Percentiles rank a stretch among this genome's conserved stretches.
Conservation (phyloP, 2,888 invertebrate species). For the Agonopterix alstromeriana region DNA sequence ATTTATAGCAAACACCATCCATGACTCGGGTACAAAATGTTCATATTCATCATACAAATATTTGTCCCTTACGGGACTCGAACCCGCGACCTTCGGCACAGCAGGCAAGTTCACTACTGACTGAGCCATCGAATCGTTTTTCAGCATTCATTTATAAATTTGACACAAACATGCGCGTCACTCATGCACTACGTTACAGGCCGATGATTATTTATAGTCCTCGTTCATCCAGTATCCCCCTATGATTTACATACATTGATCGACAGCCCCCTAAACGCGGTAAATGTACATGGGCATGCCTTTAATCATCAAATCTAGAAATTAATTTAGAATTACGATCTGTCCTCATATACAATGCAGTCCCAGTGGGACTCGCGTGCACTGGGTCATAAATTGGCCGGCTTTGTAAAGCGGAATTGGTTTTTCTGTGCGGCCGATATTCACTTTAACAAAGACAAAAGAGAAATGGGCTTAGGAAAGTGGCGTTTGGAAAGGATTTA, state of each 20-base stretch:
- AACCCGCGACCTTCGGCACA: too few species aligned
- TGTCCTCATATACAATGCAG: constrained; percentile 14
- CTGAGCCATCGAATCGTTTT: too few species aligned
- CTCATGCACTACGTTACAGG: too few species aligned
- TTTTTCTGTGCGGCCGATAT: constrained; percentile 48
- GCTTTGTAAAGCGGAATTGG: constrained; percentile 57
- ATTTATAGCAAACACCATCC: too few species aligned
- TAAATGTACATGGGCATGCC: background rate
- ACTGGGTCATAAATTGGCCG: constrained; percentile 51
- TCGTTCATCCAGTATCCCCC: background rate
- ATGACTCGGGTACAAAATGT: too few species aligned
- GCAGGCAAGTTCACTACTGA: too few species aligned
- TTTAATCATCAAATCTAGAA: constrained; percentile 4
- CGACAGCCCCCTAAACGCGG: too few species aligned
- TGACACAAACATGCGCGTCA: background rate
- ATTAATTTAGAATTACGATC: constrained; percentile 13
- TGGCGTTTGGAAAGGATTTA: constrained; percentile 5
- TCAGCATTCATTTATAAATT: too few species aligned
- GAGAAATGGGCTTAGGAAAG: constrained; percentile 23
- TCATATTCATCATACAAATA: too few species aligned
- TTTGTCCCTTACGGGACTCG: too few species aligned
- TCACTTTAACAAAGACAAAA: constrained; percentile 24
- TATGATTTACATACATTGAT: background rate
- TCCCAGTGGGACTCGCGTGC: constrained; percentile 27
- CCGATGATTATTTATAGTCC: too few species aligned